Evolutionary conservation across 2,888 invertebrate genomes (phyloP), one percentile per base, ranked within the genome.

Genomic region (Scaptomyza tumidula): DNA sequence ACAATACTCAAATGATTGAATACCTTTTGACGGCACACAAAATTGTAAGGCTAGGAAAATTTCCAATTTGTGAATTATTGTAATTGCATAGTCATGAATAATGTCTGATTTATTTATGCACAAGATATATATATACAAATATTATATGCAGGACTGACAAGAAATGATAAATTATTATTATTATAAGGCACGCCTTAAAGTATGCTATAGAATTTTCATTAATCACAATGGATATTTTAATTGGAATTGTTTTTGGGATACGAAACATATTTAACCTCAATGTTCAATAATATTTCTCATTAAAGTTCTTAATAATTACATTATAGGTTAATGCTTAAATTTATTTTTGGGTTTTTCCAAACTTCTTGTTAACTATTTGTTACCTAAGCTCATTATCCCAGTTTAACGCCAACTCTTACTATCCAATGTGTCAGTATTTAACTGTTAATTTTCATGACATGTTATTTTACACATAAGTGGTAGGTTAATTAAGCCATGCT

Each of bases 1-100:
- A 6, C 3, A 50, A 24, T 43, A 11, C 13, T n/a, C 10, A 31
- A 58, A 56, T 48, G 53, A 63, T 60, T 71, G 48, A 57, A 62
- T 53, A 46, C 35, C n/a, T 24, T 24, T 16, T 56, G 41, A 45
- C 54, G 33, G n/a, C 16, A 37, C 33, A n/a, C 29, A 24, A 13
- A 39, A 62, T 56, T 41, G 44, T 48, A 41, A 48, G 70, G 48
- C 33, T 9, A 16, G 11, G 35, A 9, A 9, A 31, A 45, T 37
- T 41, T 53, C 29, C 6, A 6, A 35, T 62, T 16, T 27, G 24
- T 33, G 10, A 5, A 13, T 41, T 41, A 14, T 19, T 43, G n/a
- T 9, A 66, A 45, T n/a, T 52, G 10, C 52, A 37, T 37, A 1
- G 37, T 10, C 37, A 52, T 52, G 14, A 39, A 24, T 52, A 52